A percentile compares a stretch with the other conserved stretches of the same genome.
Evolutionary conservation across 2,113 vertebrate species (phyloP).

Genomic region (Connochaetes taurinus): DNA sequence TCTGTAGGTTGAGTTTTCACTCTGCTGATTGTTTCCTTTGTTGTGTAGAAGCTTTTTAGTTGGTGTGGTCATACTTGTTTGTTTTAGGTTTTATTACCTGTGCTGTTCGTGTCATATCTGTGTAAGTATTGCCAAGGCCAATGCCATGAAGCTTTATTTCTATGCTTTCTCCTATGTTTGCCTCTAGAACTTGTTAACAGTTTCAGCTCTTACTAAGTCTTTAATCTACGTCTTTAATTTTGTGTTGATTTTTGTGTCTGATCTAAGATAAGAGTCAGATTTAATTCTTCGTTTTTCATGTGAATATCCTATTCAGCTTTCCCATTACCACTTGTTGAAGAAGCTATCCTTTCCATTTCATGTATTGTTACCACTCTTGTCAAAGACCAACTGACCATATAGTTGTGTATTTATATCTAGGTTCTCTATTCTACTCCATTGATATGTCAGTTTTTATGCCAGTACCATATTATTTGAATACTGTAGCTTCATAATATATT

Average conservation of each 20-base stretch:
- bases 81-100: neutral
- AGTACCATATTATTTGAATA: neutral
- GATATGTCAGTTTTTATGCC: neutral
- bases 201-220: neutral
- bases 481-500: neutral
- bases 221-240: neutral
- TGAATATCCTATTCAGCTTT: neutral
- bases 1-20: neutral
- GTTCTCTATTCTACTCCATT: neutral
- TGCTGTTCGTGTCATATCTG: neutral
- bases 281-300: neutral
- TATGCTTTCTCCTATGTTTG: neutral
- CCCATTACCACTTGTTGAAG: neutral
- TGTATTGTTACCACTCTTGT: neutral
- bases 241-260: neutral
- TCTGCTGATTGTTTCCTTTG: neutral
- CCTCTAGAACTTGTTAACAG: neutral
- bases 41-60: neutral
- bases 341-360: neutral
- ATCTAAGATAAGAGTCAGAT: neutral
- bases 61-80: neutral
- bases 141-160: neutral
- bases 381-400: neutral
- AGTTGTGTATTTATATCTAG: neutral
- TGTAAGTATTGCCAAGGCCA: neutral